Evolutionary conservation across 2,113 vertebrate species (phyloP).

Genomic region (Siniperca chuatsi): DNA sequence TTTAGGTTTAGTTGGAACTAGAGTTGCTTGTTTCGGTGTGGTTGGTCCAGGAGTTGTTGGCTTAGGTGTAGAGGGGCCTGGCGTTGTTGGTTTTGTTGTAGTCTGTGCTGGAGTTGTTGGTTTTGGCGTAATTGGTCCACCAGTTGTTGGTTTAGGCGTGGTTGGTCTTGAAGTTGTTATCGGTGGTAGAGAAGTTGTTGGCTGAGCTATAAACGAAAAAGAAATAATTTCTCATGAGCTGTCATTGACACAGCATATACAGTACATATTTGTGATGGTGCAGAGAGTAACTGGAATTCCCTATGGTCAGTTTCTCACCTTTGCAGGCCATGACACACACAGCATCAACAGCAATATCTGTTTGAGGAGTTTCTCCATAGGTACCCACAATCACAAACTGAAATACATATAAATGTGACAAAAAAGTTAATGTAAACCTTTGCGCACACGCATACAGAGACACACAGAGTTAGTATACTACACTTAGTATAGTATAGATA

Average conservation of each 20-base stretch:
- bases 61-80: not conserved
- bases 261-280: not conserved
- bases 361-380: constrained; percentile 80
- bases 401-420: constrained; percentile 39
- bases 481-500: too few species aligned
- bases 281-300: not conserved
- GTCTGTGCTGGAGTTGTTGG: not conserved
- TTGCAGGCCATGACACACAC: constrained; percentile 82
- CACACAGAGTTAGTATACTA: not conserved
- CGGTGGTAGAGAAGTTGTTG: constrained; percentile 53
- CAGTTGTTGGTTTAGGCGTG: constrained; percentile 49
- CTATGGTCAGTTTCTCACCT: constrained; percentile 70
- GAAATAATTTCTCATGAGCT: not conserved
- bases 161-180: constrained; percentile 7
- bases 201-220: constrained; percentile 36
- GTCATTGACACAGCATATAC: fast-evolving
- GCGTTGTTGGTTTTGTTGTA: not conserved
- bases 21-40: not conserved
- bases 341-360: constrained; percentile 87
- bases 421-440: not conserved
- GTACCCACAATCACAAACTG: constrained; percentile 87
- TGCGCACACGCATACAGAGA: not conserved
- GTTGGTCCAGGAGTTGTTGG: constrained; percentile 21
- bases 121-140: not conserved
- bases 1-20: constrained; percentile 5